These are phyloP conservation scores for Chorisops tibialis DNA, from an alignment of 2,888 invertebrate genomes.

Conservation along the genomic window DNA sequence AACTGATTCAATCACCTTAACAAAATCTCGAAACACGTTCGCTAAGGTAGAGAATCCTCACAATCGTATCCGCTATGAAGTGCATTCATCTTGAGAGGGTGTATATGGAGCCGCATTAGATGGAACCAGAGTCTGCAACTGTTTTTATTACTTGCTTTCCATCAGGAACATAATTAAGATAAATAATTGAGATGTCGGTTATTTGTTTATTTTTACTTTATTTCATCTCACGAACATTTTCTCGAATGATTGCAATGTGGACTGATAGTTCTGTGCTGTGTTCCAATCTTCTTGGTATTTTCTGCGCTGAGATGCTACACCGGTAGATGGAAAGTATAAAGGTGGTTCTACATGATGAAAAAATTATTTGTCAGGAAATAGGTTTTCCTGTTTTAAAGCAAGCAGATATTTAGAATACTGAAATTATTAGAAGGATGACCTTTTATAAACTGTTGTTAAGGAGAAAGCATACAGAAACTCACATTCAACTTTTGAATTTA, in stretches of 20 bases:
- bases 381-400: too few species aligned
- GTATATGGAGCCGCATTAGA: background rate
- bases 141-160: conserved; percentile 22
- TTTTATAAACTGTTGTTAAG: too few species aligned
- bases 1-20: conserved; percentile 29
- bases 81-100: background rate
- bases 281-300: too few species aligned
- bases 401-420: too few species aligned
- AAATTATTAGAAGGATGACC: too few species aligned
- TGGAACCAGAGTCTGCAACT: background rate
- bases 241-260: background rate
- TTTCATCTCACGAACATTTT: conserved; percentile 25
- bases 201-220: conserved; percentile 26
- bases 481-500: too few species aligned
- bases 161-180: conserved; percentile 32
- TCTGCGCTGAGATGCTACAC: too few species aligned
- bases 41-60: background rate
- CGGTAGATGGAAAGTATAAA: too few species aligned
- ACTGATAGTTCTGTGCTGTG: conserved; percentile 6
- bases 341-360: too few species aligned
- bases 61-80: background rate
- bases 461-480: too few species aligned
- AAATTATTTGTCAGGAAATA: too few species aligned
- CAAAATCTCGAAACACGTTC: conserved; percentile 19
- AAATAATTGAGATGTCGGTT: conserved; percentile 33